Evolutionary conservation across 1,140 invertebrate species (phyloP).

Genomic region (Liolophura sinensis): DNA sequence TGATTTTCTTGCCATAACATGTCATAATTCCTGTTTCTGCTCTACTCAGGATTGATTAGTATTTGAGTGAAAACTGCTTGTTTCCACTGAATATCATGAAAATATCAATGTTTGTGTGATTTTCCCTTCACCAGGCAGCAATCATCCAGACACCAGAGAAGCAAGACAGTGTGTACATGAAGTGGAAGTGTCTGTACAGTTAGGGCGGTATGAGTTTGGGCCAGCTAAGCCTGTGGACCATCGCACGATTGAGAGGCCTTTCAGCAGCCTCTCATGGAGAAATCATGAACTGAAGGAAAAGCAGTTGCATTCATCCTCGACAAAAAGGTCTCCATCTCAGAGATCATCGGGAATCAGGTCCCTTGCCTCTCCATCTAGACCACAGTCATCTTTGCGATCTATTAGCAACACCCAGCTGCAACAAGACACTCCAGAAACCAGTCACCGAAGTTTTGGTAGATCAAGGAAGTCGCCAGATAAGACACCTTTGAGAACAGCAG

Average conservation of each 20-base stretch:
- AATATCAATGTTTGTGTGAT: constrained; percentile 3
- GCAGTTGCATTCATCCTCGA: not conserved
- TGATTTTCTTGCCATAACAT: no score
- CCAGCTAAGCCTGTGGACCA: constrained; percentile 25
- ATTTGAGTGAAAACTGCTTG: no score
- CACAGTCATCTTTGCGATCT: not conserved
- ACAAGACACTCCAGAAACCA: not conserved
- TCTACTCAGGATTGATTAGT: no score
- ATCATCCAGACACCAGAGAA: constrained; percentile 33
- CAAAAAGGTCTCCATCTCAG: no score
- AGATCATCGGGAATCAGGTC: not conserved
- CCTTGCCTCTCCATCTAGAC: not conserved
- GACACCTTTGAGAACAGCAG: no score
- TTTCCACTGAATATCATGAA: not conserved
- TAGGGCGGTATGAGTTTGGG: constrained; percentile 38
- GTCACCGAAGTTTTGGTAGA: no score
- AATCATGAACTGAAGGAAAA: constrained; percentile 30
- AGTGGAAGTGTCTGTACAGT: constrained; percentile 32
- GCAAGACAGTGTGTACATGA: constrained; percentile 32
- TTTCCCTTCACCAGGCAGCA: constrained; percentile 28
- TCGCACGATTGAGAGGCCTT: constrained; percentile 28
- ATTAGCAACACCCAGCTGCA: not conserved
- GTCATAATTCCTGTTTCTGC: no score
- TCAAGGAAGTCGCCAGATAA: no score
- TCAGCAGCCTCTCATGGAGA: constrained; percentile 34